These are phyloP conservation scores for Sturmia bella DNA, from an alignment of 2,888 invertebrate genomes.

Conservation along the genomic window DNA sequence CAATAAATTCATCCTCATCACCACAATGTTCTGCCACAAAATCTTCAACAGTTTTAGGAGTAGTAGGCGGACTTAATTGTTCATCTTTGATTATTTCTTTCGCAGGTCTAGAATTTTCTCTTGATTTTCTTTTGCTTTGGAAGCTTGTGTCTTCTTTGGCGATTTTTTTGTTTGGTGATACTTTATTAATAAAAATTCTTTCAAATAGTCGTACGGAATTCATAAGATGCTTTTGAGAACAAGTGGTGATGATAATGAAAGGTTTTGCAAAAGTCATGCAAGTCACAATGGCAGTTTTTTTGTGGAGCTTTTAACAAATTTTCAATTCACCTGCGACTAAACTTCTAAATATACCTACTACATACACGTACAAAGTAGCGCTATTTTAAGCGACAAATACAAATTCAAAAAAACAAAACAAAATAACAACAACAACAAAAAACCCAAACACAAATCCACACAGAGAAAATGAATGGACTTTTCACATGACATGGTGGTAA, in stretches of 20 bases:
- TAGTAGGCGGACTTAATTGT: not conserved
- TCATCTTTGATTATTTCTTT: conserved; percentile 23
- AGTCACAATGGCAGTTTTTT: too few species aligned
- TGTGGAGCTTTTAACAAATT: not conserved
- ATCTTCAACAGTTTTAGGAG: conserved; percentile 17
- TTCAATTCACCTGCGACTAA: conserved; percentile 1
- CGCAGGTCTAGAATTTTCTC: conserved; percentile 35
- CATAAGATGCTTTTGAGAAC: conserved; percentile 78
- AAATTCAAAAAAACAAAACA: not conserved
- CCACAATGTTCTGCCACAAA: not conserved
- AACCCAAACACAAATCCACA: conserved; percentile 35
- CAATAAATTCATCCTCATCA: conserved; percentile 2
- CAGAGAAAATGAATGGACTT: conserved; percentile 64
- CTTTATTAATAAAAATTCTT: conserved; percentile 73
- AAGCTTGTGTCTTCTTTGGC: not conserved
- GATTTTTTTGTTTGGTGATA: conserved; percentile 24
- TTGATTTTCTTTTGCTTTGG: conserved; percentile 41
- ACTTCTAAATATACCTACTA: not conserved
- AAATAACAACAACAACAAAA: too few species aligned
- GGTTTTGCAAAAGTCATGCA: too few species aligned
- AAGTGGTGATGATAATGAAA: too few species aligned
- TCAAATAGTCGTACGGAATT: conserved; percentile 79
- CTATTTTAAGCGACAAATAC: conserved; percentile 19
- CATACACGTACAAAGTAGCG: conserved; percentile 13
- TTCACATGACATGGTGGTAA: conserved; percentile 68